Percentiles rank a stretch among this genome's conserved stretches.
These are phyloP conservation scores for Dicrurus megarhynchus DNA, from an alignment of 2,113 vertebrate genomes.

Conservation along the genomic window DNA sequence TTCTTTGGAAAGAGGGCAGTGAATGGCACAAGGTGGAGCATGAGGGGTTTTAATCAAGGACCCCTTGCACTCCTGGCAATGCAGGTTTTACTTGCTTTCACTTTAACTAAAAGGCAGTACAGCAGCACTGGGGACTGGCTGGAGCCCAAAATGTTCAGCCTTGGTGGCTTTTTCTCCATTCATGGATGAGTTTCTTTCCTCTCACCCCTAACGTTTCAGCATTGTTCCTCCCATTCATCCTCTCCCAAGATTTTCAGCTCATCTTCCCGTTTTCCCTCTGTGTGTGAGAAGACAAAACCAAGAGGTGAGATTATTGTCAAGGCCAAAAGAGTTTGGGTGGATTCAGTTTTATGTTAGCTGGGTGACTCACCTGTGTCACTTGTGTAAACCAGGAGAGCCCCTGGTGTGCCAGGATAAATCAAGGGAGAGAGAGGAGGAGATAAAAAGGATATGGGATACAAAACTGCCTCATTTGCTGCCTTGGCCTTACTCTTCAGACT, in stretches of 20 bases:
- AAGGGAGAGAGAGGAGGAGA: background rate
- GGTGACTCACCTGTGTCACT: fast-evolving
- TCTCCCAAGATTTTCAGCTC: background rate
- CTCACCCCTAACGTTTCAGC: background rate
- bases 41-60: background rate
- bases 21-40: background rate
- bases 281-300: background rate
- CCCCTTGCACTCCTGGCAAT: background rate
- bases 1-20: background rate
- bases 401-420: background rate
- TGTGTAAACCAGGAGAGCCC: background rate
- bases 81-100: background rate
- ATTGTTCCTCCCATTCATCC: background rate
- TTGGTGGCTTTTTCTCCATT: background rate
- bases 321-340: background rate
- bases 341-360: background rate
- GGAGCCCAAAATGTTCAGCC: background rate
- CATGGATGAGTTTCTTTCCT: background rate
- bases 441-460: background rate
- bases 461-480: background rate
- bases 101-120: background rate
- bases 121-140: background rate
- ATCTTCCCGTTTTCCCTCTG: background rate
- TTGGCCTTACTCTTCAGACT: background rate
- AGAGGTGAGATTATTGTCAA: background rate